phyloP scores from a whole-genome alignment of 2,113 vertebrate genomes.

The Lutjanus erythropterus region DNA sequence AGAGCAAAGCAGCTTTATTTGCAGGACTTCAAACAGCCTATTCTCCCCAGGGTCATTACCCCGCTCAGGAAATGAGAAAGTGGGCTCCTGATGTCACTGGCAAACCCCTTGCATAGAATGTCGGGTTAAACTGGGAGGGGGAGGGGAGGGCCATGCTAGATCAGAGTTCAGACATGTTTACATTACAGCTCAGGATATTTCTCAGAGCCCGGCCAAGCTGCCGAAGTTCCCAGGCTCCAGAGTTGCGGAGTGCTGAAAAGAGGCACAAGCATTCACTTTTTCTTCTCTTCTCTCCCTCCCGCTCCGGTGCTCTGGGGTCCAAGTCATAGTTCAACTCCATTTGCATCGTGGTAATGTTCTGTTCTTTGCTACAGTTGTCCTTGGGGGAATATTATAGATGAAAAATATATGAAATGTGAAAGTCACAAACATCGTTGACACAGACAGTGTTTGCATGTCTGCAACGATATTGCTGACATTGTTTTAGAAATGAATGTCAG shows the following conservation, averaged over 20 bases:
- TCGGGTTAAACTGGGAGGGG: conserved; percentile 72
- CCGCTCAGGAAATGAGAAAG: conserved; percentile 81
- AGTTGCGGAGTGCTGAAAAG: conserved; percentile 78
- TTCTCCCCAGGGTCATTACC: conserved; percentile 76
- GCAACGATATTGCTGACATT: not conserved
- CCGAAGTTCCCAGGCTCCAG: conserved; percentile 85
- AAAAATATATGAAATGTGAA: conserved; percentile 49
- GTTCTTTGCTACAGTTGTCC: conserved; percentile 54
- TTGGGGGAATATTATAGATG: conserved; percentile 40
- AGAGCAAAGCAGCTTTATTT: conserved; percentile 70
- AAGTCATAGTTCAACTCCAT: conserved; percentile 78
- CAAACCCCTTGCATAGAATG: conserved; percentile 73
- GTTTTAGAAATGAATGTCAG: conserved; percentile 24
- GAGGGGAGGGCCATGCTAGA: conserved; percentile 62
- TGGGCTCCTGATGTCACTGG: conserved; percentile 82
- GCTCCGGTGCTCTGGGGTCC: conserved; percentile 56
- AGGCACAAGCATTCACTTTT: conserved; percentile 78
- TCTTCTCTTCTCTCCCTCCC: conserved; percentile 56
- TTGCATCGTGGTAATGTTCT: conserved; percentile 75
- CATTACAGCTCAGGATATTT: conserved; percentile 88
- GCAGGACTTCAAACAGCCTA: conserved; percentile 68
- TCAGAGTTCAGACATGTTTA: conserved; percentile 89
- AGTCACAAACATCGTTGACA: conserved; percentile 43
- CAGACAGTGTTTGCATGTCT: conserved; percentile 14
- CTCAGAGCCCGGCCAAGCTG: conserved; percentile 82